These are phyloP conservation scores for Synanthedon vespiformis DNA, from an alignment of 2,888 invertebrate genomes.

Conservation along the genomic window DNA sequence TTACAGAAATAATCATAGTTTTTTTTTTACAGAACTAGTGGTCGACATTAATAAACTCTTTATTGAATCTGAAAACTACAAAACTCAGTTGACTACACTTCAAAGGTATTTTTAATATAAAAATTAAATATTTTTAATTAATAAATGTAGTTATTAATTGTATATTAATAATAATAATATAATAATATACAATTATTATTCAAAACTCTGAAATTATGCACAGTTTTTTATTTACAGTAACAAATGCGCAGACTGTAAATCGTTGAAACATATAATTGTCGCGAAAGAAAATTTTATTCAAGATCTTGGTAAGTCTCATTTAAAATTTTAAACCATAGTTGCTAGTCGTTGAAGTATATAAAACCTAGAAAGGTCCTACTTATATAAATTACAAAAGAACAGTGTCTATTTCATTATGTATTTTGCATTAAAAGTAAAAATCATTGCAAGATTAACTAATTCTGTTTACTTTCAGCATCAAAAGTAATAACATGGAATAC, in stretches of 20 bases:
- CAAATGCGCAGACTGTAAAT: constrained; percentile 30
- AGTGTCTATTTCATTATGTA: no score
- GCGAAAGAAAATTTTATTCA: constrained; percentile 39
- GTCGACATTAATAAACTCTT: constrained; percentile 31
- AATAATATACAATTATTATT: no score
- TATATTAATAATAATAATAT: no score
- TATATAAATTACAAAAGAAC: no score
- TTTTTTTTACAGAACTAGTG: constrained; percentile 39
- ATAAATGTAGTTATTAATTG: neutral
- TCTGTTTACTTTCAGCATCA: constrained; percentile 24
- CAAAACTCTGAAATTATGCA: neutral
- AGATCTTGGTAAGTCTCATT: constrained; percentile 31
- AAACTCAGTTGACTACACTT: constrained; percentile 19
- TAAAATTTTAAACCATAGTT: no score
- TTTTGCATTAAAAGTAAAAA: no score
- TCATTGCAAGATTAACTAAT: no score
- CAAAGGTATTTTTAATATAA: neutral
- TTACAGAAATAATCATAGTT: constrained; percentile 7
- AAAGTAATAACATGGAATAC: constrained; percentile 35
- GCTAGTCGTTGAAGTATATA: no score
- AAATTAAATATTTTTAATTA: neutral
- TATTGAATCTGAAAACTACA: constrained; percentile 27
- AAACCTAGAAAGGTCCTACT: no score
- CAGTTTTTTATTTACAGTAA: constrained; percentile 25
- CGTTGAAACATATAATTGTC: constrained; percentile 31